Conservation (phyloP, 2,113 vertebrate species). For the Acrocephalus arundinaceus region DNA sequence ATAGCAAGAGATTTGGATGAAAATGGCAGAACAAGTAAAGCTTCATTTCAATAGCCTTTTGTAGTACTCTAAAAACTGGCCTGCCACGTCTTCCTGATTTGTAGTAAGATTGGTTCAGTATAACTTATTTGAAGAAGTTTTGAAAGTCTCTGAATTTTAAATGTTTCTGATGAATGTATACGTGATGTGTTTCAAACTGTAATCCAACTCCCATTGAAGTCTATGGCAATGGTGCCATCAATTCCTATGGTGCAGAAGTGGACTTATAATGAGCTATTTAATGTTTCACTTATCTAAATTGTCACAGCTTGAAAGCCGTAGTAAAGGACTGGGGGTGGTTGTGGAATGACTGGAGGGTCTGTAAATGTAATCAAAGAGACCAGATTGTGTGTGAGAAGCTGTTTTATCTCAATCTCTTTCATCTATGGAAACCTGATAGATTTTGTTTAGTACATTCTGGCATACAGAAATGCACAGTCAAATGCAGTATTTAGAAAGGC, state of each 20-base stretch:
- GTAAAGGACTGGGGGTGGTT: slow-evolving; percentile 1
- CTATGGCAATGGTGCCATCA: not conserved
- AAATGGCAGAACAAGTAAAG: not conserved
- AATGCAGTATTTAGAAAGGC: not conserved
- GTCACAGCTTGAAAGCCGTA: slow-evolving; percentile 46
- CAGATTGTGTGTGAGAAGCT: slow-evolving; percentile 26
- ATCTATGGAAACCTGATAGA: slow-evolving; percentile 36
- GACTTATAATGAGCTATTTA: slow-evolving; percentile 48
- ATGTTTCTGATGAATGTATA: not conserved
- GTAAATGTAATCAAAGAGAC: slow-evolving; percentile 51
- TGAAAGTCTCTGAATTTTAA: not conserved
- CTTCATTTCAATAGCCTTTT: not conserved
- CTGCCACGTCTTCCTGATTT: not conserved
- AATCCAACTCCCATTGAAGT: slow-evolving; percentile 6
- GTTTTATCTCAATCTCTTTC: slow-evolving; percentile 59
- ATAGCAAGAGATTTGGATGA: not conserved
- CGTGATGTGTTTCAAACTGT: not conserved
- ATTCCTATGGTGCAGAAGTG: not conserved
- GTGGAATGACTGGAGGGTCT: slow-evolving; percentile 26
- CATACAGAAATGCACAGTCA: not conserved
- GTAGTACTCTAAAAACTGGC: not conserved
- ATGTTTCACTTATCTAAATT: slow-evolving; percentile 57
- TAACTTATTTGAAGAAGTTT: not conserved
- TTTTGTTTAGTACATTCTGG: slow-evolving; percentile 19
- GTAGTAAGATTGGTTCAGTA: not conserved